Base-by-base conservation (phyloP, 2,888 invertebrate genomes). In the Torymus auratus region DNA sequence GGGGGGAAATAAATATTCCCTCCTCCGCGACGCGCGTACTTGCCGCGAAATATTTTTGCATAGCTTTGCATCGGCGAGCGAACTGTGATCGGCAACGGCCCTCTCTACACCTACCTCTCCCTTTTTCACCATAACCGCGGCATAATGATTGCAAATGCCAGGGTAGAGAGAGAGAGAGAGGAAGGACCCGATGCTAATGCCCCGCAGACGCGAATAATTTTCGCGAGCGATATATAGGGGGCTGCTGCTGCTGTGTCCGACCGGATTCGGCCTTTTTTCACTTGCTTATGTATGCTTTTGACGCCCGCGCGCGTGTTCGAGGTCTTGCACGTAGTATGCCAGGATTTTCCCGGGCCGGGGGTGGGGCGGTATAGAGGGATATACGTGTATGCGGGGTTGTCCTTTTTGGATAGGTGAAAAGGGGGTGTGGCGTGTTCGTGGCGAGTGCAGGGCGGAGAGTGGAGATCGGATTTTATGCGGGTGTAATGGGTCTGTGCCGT, bases 1-100 rank as follows among this genome's bases (percentile, higher is more conserved):
- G 12, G 23, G 41, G 53, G 65, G 65, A 65, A 61, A 61, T 74
- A 81, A 78, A 81, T 78, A 81, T 53, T 74, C 78, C 13, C 65
- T 52, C 15, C 23, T 28, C 14, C 7, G 41, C 64, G 2, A 15
- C 62, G 23, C 55, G 13, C 15, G 2, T 62, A 11, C 13, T 64
- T 56, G 58, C 55, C 13, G 71, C 75, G 73, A 82, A 68, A 82
- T 82, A 81, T 73, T 82, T 82, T 82, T 82, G 77, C 82, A 82
- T 80, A 78, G 58, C 67, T 80, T 82, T 78, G 77, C 77, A 82
- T 82, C 67, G 61, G 58, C 20, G 60, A 15, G 14, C 17, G 69
- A 15, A 60, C 23, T 13, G 20, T 23, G n/a, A 67, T 77, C 69
- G 77, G 56, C 64, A n/a, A n/a, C n/a, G 69, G 70, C 61, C 55